Conservation (phyloP, 1,140 invertebrate genomes). For the Pinna nobilis region DNA sequence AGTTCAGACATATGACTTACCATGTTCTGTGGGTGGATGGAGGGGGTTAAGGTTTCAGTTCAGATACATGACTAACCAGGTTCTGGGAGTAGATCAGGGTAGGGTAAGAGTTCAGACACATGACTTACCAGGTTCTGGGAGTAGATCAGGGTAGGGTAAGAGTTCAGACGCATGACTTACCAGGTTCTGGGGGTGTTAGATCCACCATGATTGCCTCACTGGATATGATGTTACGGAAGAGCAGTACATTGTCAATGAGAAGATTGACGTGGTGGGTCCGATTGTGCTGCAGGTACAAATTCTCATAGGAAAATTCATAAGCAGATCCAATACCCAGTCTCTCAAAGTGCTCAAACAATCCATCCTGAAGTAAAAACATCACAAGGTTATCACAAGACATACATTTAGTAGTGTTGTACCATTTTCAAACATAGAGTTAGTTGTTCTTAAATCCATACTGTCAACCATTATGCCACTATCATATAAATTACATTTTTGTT, state of each 20-base stretch:
- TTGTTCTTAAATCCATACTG: background rate
- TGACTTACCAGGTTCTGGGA: no score
- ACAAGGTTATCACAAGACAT: background rate
- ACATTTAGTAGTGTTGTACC: background rate
- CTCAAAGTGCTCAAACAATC: constrained; percentile 49
- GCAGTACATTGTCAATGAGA: constrained; percentile 48
- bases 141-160: background rate
- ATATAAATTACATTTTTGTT: no score
- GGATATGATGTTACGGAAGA: constrained; percentile 48
- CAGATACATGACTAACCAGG: no score
- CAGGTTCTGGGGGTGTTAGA: constrained; percentile 57
- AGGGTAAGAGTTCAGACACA: no score
- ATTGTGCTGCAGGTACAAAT: constrained; percentile 50
- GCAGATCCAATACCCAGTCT: constrained; percentile 49
- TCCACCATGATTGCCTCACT: constrained; percentile 52
- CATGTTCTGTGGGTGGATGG: no score
- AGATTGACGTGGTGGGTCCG: constrained; percentile 52
- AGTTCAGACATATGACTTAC: no score
- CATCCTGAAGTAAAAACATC: constrained; percentile 32
- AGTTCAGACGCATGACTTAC: constrained; percentile 41
- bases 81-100: no score
- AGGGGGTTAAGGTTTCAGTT: no score
- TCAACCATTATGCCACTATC: background rate
- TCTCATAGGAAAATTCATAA: constrained; percentile 34
- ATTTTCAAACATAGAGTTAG: background rate